phyloP scores from a whole-genome alignment of 30 jellyfish, hydroid and myxozoan genomes.

The Catostylus mosaicus region DNA sequence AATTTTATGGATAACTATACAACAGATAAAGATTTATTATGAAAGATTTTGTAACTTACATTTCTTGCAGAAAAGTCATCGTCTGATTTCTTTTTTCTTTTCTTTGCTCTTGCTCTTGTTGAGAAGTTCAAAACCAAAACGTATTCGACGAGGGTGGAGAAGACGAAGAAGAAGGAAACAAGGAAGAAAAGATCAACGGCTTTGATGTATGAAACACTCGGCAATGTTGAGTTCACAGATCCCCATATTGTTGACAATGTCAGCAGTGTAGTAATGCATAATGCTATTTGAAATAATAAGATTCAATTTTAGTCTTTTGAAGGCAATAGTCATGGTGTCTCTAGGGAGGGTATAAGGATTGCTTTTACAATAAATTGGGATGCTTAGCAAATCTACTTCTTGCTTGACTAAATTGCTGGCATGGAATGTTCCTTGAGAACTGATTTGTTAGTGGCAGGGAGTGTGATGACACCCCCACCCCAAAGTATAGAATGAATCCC shows the following conservation, averaged over 20 bases:
- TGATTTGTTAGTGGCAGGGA: too few species aligned
- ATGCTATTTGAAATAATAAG: conserved; percentile 37
- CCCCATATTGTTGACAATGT: conserved; percentile 95
- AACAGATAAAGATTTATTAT: too few species aligned
- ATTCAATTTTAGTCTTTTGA: too few species aligned
- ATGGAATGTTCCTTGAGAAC: too few species aligned
- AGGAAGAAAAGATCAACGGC: conserved; percentile 88
- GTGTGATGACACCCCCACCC: too few species aligned
- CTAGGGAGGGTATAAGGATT: too few species aligned
- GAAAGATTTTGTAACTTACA: too few species aligned
- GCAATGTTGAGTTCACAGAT: conserved; percentile 83
- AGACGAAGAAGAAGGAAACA: conserved; percentile 90
- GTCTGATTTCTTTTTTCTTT: not conserved
- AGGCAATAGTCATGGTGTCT: too few species aligned
- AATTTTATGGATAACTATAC: not conserved
- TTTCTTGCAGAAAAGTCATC: not conserved
- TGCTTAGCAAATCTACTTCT: too few species aligned
- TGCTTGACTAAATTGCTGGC: too few species aligned
- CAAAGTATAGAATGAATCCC: too few species aligned
- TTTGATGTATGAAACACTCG: conserved; percentile 89
- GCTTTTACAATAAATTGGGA: too few species aligned
- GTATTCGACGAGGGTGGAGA: conserved; percentile 83
- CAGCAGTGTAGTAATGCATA: conserved; percentile 90
- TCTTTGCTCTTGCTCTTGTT: conserved; percentile 30
- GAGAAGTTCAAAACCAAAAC: conserved; percentile 75